Evolutionary conservation across 2,888 invertebrate genomes (phyloP).

Genomic region (Caenorhabditis imperialis): DNA sequence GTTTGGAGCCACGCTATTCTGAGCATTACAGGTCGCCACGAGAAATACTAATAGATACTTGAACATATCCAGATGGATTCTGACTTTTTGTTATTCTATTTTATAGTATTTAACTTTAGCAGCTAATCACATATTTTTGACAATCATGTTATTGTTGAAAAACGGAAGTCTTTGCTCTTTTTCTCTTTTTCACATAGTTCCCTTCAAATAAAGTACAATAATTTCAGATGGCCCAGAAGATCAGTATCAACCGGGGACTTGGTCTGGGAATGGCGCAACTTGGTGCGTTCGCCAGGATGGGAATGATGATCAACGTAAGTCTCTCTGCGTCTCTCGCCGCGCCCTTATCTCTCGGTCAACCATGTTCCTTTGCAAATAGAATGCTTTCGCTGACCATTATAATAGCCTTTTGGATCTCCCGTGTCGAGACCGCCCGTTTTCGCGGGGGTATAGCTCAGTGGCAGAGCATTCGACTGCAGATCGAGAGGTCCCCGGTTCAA

Average conservation of each 20-base stretch:
- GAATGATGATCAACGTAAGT: conserved; percentile 67
- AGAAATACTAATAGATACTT: no score
- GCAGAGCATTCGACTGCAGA: conserved; percentile 75
- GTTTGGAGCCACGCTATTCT: conserved; percentile 1
- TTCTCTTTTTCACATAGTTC: not conserved
- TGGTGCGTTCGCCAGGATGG: conserved; percentile 70
- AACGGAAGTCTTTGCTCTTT: no score
- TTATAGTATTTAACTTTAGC: not conserved
- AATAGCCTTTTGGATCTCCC: not conserved
- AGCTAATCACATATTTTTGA: conserved; percentile 1
- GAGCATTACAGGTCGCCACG: no score
- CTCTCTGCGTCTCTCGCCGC: not conserved
- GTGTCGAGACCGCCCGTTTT: not conserved
- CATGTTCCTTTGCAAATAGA: not conserved
- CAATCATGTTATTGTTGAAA: not conserved
- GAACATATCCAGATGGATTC: no score
- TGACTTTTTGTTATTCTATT: not conserved
- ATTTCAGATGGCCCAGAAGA: conserved; percentile 72
- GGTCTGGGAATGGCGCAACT: conserved; percentile 72
- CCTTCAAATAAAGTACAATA: not conserved
- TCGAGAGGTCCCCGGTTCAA: conserved; percentile 77
- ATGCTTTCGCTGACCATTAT: conserved; percentile 7
- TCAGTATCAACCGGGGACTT: conserved; percentile 69
- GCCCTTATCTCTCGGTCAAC: not conserved
- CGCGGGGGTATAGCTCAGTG: conserved; percentile 70